A percentile compares a stretch with the other conserved stretches of the same genome.
phyloP scores from a whole-genome alignment of 2,797 vertebrate genomes.

The Pseudocheirus occidentalis region DNA sequence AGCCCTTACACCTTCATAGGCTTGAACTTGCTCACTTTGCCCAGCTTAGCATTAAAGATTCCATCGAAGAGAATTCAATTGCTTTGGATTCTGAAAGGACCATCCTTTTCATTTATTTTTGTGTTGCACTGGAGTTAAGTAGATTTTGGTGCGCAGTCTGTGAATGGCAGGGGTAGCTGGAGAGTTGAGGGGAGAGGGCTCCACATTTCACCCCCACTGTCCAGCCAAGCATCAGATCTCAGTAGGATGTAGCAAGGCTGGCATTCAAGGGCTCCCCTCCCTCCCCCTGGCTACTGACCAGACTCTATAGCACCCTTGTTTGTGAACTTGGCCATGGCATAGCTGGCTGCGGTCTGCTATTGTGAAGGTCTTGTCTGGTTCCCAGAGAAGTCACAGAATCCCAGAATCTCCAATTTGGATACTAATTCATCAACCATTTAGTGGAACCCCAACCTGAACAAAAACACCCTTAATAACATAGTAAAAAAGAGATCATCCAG shows the following conservation, averaged over 20 bases:
- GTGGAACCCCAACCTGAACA: neutral
- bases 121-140: neutral
- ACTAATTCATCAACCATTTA: neutral
- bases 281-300: constrained; percentile 7
- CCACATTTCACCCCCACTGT: neutral
- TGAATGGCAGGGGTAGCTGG: constrained; percentile 18
- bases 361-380: neutral
- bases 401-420: neutral
- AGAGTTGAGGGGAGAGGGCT: neutral
- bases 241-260: constrained; percentile 21
- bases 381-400: neutral
- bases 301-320: constrained; percentile 34
- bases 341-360: neutral
- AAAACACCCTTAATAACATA: neutral
- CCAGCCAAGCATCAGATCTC: constrained; percentile 13
- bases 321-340: neutral
- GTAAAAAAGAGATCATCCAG: neutral
- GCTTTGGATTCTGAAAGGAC: constrained; percentile 72
- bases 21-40: constrained; percentile 83
- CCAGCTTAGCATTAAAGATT: constrained; percentile 77
- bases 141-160: constrained; percentile 50
- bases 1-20: constrained; percentile 79
- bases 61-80: constrained; percentile 82
- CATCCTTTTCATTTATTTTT: constrained; percentile 52
- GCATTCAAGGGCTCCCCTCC: neutral